phyloP scores from a whole-genome alignment of 1,140 invertebrate genomes.

The Saccostrea cuccullata region DNA sequence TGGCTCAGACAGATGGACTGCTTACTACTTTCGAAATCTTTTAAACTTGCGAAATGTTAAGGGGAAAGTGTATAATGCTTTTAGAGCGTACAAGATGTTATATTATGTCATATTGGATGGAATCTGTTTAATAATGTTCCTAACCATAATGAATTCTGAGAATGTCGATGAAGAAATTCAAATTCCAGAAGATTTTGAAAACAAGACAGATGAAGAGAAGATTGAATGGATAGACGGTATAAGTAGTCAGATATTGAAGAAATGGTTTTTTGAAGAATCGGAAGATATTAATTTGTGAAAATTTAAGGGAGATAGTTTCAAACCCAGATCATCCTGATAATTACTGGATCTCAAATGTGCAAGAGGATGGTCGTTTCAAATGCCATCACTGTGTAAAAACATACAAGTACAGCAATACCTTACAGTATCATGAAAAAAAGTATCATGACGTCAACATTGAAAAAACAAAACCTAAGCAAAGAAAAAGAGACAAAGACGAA shows the following conservation, averaged over 20 bases:
- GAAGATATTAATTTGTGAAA: constrained; percentile 43
- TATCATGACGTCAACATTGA: background rate
- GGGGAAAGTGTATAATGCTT: constrained; percentile 5
- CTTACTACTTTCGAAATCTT: constrained; percentile 46
- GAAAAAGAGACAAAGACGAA: constrained; percentile 35
- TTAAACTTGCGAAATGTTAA: constrained; percentile 54
- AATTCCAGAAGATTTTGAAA: background rate
- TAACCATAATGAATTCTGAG: no score
- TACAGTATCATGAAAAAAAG: no score
- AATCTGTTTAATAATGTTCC: no score
- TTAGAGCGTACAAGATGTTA: no score
- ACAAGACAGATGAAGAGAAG: constrained; percentile 17
- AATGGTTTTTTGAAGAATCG: constrained; percentile 47
- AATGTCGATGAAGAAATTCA: no score
- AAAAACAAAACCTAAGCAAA: background rate
- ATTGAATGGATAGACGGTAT: constrained; percentile 46
- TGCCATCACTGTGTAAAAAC: constrained; percentile 20
- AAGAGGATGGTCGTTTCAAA: constrained; percentile 42
- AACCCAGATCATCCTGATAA: constrained; percentile 48
- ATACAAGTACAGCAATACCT: no score
- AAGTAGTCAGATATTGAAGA: constrained; percentile 35
- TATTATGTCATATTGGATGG: no score
- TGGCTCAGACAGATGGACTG: constrained; percentile 45
- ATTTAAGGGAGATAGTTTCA: constrained; percentile 33
- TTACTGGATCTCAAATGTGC: constrained; percentile 37